Conservation (phyloP, 1,140 invertebrate genomes). For the Piezodorus guildinii region DNA sequence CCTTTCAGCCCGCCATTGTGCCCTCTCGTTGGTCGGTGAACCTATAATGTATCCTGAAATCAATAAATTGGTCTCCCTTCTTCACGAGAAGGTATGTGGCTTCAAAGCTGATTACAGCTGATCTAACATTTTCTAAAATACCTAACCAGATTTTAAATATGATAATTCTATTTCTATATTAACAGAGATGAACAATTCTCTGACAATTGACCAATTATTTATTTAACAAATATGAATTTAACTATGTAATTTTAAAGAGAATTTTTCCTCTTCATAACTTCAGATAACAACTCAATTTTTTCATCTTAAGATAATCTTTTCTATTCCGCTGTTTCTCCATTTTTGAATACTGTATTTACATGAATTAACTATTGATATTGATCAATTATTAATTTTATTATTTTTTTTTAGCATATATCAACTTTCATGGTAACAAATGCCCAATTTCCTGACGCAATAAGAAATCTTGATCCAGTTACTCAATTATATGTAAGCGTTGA, state of each 20-base stretch:
- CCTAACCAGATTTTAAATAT: too few relatives aligned
- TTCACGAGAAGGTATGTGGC: slow-evolving; percentile 44
- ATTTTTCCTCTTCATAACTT: too few relatives aligned
- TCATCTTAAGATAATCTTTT: too few relatives aligned
- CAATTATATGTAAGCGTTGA: slow-evolving; percentile 55
- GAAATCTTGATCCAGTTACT: slow-evolving; percentile 44
- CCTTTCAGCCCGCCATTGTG: slow-evolving; percentile 43
- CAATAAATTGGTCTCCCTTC: slow-evolving; percentile 42
- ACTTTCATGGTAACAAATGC: slow-evolving; percentile 31
- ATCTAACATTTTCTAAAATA: too few relatives aligned
- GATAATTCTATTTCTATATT: too few relatives aligned
- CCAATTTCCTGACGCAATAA: slow-evolving; percentile 33
- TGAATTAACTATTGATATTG: not conserved
- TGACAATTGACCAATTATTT: too few relatives aligned
- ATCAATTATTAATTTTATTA: not conserved
- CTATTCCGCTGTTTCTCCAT: too few relatives aligned
- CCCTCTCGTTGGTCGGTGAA: slow-evolving; percentile 52
- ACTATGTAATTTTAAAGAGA: too few relatives aligned
- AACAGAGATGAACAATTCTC: too few relatives aligned
- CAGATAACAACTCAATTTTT: too few relatives aligned
- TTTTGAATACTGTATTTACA: slow-evolving; percentile 10
- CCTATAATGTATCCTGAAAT: slow-evolving; percentile 59
- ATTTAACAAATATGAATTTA: too few relatives aligned
- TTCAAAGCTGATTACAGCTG: too few relatives aligned
- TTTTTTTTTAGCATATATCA: slow-evolving; percentile 12